phyloP scores from a whole-genome alignment of 2,797 vertebrate species.

The Helicolenus hilgendorfi region DNA sequence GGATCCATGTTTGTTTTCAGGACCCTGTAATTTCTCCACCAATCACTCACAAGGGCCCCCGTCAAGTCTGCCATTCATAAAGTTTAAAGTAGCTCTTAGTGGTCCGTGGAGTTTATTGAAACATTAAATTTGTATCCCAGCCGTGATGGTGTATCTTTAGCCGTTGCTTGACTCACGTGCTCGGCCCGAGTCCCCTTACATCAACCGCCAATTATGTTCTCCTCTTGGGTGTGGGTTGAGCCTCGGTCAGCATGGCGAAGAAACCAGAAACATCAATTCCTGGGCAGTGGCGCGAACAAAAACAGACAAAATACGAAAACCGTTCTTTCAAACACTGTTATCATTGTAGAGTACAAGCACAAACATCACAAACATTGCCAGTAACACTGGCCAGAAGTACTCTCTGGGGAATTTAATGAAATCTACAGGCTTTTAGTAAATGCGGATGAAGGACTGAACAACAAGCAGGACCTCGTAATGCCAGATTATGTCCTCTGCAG shows the following conservation, averaged over 20 bases:
- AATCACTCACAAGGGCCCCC: conserved; percentile 85
- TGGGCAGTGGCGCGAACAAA: conserved; percentile 73
- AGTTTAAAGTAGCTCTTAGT: conserved; percentile 92
- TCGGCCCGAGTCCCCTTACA: conserved; percentile 81
- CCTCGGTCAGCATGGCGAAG: conserved; percentile 74
- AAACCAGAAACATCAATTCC: conserved; percentile 87
- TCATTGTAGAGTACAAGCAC: conserved; percentile 70
- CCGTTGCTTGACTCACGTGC: conserved; percentile 86
- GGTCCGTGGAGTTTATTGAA: conserved; percentile 91
- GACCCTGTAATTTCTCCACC: conserved; percentile 91
- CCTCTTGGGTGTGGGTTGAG: conserved; percentile 89
- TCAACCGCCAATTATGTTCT: conserved; percentile 91
- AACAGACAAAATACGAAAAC: conserved; percentile 83
- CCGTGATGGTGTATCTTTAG: conserved; percentile 91
- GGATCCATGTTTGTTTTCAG: conserved; percentile 81
- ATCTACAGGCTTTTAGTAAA: conserved; percentile 47
- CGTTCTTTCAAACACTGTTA: conserved; percentile 76
- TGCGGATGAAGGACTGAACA: conserved; percentile 37
- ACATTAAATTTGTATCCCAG: conserved; percentile 91
- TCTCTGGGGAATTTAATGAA: conserved; percentile 38
- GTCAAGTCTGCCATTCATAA: conserved; percentile 92
- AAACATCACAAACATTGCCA: conserved; percentile 70
- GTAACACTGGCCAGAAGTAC: conserved; percentile 45
- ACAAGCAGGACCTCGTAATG: conserved; percentile 14
- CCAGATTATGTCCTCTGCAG: conserved; percentile 19